phyloP scores from a whole-genome alignment of 35 echinoderm and acorn worm species.

The Stichopus chloronotus region DNA sequence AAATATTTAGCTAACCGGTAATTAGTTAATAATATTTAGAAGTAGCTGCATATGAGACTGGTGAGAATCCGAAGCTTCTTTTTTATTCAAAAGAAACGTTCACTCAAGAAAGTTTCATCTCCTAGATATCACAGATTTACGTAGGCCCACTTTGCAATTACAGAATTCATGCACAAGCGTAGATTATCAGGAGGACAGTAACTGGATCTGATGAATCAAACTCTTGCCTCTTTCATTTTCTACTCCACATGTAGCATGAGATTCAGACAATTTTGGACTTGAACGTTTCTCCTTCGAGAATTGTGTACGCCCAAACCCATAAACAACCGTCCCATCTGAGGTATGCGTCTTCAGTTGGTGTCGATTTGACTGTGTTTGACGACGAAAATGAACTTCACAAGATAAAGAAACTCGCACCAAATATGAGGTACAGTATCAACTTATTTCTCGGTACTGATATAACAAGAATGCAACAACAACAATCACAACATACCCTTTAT shows the following conservation, averaged over 20 bases:
- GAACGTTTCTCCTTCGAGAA: background rate
- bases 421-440: background rate
- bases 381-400: constrained; percentile 45
- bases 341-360: constrained; percentile 22
- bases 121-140: too few species aligned
- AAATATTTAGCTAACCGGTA: too few species aligned
- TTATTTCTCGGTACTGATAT: background rate
- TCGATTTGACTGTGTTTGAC: constrained; percentile 1
- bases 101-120: too few species aligned
- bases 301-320: background rate
- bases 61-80: too few species aligned
- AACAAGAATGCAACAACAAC: background rate
- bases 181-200: too few species aligned
- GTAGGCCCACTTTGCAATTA: too few species aligned
- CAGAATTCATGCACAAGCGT: too few species aligned
- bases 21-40: too few species aligned
- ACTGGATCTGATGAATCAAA: background rate
- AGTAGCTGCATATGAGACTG: too few species aligned
- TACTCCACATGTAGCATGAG: background rate
- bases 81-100: too few species aligned
- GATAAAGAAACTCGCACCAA: constrained; percentile 10
- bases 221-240: background rate
- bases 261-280: background rate
- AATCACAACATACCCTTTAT: too few species aligned
- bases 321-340: constrained; percentile 21